phyloP scores from a whole-genome alignment of 2,113 vertebrate species.

The Nerophis ophidion region DNA sequence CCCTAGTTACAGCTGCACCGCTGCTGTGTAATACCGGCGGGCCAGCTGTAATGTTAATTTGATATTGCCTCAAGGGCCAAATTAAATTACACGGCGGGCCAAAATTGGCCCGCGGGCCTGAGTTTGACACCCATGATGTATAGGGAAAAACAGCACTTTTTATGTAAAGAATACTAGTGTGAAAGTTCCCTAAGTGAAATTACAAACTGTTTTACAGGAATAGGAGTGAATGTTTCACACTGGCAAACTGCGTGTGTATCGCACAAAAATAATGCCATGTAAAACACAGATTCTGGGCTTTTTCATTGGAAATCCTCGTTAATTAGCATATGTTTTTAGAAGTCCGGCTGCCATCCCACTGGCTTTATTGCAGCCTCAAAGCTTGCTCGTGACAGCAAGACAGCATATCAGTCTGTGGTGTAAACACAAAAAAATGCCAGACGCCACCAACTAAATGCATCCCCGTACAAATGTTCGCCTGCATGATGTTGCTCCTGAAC shows the following conservation, averaged over 20 bases:
- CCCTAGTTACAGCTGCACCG: too few relatives aligned
- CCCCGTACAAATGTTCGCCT: conserved; percentile 34
- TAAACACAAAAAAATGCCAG: conserved; percentile 28
- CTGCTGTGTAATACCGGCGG: too few relatives aligned
- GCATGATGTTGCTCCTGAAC: conserved; percentile 26
- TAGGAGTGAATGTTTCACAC: not conserved
- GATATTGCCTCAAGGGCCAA: too few relatives aligned
- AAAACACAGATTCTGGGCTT: conserved; percentile 10
- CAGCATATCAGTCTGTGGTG: conserved; percentile 11
- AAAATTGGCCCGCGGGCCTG: too few relatives aligned
- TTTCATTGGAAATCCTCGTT: conserved; percentile 28
- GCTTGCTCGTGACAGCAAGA: conserved; percentile 6
- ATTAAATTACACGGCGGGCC: too few relatives aligned
- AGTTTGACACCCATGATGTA: too few relatives aligned
- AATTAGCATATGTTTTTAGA: conserved; percentile 29
- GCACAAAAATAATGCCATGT: conserved; percentile 5
- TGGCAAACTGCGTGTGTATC: not conserved
- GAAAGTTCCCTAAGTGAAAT: too few relatives aligned
- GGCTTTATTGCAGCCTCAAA: conserved; percentile 30
- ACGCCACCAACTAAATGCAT: conserved; percentile 23
- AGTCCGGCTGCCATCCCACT: conserved; percentile 16
- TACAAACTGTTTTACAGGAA: too few relatives aligned
- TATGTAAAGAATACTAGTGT: too few relatives aligned
- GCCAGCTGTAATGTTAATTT: too few relatives aligned
- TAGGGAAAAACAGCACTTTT: too few relatives aligned